These are phyloP conservation scores for Pandemis cinnamomeana DNA, from an alignment of 2,888 invertebrate species.

Conservation along the genomic window DNA sequence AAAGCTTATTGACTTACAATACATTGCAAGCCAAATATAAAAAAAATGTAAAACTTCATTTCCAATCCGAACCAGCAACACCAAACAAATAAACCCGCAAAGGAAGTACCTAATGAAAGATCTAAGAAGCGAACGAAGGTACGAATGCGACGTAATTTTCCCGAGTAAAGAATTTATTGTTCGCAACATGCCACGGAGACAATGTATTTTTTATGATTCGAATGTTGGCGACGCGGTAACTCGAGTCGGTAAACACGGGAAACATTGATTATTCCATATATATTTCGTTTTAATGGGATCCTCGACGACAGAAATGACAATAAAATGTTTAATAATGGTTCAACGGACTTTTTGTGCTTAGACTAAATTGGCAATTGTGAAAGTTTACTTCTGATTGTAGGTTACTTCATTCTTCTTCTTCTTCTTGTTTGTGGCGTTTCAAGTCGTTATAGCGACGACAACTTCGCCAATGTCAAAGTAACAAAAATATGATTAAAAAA, in stretches of 20 bases:
- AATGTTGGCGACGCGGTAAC: neutral
- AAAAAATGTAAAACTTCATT: too few species aligned
- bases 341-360: neutral
- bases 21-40: too few species aligned
- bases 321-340: slow-evolving; percentile 2
- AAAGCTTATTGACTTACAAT: too few species aligned
- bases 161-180: neutral
- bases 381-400: neutral
- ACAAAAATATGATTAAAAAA: too few species aligned
- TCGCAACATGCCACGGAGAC: neutral
- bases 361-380: neutral
- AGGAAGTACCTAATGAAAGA: neutral
- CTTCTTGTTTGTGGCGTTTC: too few species aligned
- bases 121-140: slow-evolving; percentile 6
- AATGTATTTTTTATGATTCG: slow-evolving; percentile 4
- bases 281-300: neutral
- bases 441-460: too few species aligned
- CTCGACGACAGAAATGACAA: neutral
- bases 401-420: too few species aligned
- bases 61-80: too few species aligned
- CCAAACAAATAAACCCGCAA: neutral
- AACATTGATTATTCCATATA: neutral
- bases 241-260: neutral
- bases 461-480: too few species aligned
- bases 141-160: neutral